A percentile compares a stretch with the other conserved stretches of the same genome.
phyloP scores from a whole-genome alignment of 2,113 vertebrate genomes.

The Peromyscus californicus region DNA sequence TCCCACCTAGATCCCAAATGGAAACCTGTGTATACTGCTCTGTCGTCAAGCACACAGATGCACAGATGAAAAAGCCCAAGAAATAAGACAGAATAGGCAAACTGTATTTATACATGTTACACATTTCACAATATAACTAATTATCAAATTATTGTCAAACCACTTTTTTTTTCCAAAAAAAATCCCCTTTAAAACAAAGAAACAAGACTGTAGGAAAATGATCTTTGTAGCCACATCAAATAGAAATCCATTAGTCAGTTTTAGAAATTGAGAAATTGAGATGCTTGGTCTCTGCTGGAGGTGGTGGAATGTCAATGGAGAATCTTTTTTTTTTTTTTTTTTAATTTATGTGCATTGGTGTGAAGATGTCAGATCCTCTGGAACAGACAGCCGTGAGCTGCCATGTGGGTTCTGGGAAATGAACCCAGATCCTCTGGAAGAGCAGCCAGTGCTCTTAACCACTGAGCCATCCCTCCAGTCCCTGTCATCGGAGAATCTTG shows the following conservation, averaged over 20 bases:
- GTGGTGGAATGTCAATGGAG: conserved; percentile 91
- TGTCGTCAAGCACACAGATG: conserved; percentile 65
- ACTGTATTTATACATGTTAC: conserved; percentile 3
- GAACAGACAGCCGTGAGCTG: too few species aligned
- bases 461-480: too few species aligned
- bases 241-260: not conserved
- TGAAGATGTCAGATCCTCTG: too few species aligned
- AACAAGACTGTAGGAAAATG: not conserved
- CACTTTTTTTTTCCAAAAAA: not conserved
- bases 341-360: too few species aligned
- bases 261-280: conserved; percentile 32
- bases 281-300: conserved; percentile 90
- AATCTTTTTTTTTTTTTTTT: accelerated
- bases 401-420: too few species aligned
- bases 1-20: conserved; percentile 79
- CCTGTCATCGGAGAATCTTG: conserved; percentile 23
- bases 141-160: not conserved
- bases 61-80: not conserved
- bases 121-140: not conserved
- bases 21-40: conserved; percentile 63
- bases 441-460: too few species aligned
- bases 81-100: conserved; percentile 16
- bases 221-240: not conserved
- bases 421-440: too few species aligned
- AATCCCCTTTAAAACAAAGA: not conserved